phyloP scores from a whole-genome alignment of 2,113 vertebrate species.

The Hemichromis elongatus region DNA sequence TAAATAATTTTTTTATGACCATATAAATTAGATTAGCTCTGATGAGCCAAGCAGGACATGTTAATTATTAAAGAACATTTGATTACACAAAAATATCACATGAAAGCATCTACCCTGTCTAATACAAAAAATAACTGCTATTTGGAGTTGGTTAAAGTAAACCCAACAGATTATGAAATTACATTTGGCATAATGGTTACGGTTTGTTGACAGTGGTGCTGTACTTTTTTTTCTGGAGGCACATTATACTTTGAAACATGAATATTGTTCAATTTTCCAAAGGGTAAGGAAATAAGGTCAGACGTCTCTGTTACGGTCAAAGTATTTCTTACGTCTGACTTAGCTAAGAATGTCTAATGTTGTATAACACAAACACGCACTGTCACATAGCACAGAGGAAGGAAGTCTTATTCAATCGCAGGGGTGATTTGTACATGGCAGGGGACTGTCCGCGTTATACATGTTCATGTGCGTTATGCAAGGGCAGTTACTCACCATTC shows the following conservation, averaged over 20 bases:
- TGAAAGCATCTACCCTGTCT: background rate
- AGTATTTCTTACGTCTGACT: background rate
- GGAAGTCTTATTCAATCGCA: background rate
- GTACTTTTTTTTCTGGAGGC: background rate
- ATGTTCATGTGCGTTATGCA: background rate
- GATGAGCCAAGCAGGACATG: background rate
- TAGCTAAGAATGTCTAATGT: background rate
- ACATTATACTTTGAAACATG: background rate
- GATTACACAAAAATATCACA: background rate
- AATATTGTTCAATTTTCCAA: background rate
- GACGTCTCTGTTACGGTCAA: background rate
- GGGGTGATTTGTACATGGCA: background rate
- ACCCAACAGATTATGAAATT: background rate
- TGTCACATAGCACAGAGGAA: background rate
- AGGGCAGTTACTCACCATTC: constrained; percentile 13
- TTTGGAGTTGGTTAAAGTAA: background rate
- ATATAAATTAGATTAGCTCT: background rate
- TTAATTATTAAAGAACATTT: background rate
- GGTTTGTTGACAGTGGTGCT: background rate
- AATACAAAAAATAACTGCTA: background rate
- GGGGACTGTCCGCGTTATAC: background rate
- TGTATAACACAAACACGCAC: background rate
- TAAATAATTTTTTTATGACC: background rate
- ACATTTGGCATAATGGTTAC: background rate
- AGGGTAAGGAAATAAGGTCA: background rate